Evolutionary conservation across 2,888 invertebrate species (phyloP).

Genomic region (Bellardia bayeri): DNA sequence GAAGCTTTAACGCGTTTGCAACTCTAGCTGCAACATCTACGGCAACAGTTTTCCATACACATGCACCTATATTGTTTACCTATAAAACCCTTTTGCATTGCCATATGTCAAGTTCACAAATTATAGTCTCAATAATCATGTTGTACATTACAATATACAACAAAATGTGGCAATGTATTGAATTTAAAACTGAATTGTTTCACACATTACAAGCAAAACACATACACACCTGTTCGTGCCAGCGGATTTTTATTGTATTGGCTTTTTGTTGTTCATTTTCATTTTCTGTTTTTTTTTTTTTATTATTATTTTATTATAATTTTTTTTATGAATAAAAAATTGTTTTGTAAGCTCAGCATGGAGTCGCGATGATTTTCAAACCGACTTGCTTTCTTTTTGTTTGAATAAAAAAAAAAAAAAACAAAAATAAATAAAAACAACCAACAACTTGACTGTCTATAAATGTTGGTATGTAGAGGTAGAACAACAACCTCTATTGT

Average conservation of each 20-base stretch:
- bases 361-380: slow-evolving; percentile 47
- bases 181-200: slow-evolving; percentile 62
- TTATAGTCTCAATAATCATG: slow-evolving; percentile 75
- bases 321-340: slow-evolving; percentile 49
- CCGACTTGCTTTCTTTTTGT: slow-evolving; percentile 55
- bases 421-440: background rate
- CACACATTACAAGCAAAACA: slow-evolving; percentile 47
- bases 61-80: background rate
- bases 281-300: background rate
- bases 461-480: slow-evolving; percentile 37
- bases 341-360: slow-evolving; percentile 56
- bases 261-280: slow-evolving; percentile 1
- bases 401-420: background rate
- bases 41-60: slow-evolving; percentile 19
- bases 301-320: slow-evolving; percentile 17
- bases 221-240: slow-evolving; percentile 63
- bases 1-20: slow-evolving; percentile 59
- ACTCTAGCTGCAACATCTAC: slow-evolving; percentile 17
- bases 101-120: slow-evolving; percentile 75
- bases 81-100: slow-evolving; percentile 60
- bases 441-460: background rate
- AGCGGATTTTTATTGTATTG: slow-evolving; percentile 44
- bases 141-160: slow-evolving; percentile 68
- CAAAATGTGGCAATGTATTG: slow-evolving; percentile 64
- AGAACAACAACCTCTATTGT: slow-evolving; percentile 15